These are phyloP conservation scores for Natrix natrix DNA, from an alignment of 2,797 vertebrate species.

Conservation along the genomic window DNA sequence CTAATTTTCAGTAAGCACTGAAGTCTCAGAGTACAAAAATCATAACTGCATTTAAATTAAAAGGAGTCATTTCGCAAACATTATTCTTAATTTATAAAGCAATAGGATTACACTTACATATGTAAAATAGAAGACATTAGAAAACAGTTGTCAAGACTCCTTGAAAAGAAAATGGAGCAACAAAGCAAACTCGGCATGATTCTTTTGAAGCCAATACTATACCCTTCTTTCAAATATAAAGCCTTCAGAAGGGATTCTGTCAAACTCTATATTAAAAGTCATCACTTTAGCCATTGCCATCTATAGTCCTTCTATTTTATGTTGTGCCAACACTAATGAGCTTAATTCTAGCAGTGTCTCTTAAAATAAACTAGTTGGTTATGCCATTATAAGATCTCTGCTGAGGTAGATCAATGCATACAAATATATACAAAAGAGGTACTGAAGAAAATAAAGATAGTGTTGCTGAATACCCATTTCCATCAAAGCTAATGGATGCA, in stretches of 20 bases:
- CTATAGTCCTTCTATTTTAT: background rate
- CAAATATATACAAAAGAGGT: background rate
- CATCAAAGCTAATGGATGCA: background rate
- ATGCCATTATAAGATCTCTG: background rate
- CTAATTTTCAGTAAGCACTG: background rate
- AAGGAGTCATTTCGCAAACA: background rate
- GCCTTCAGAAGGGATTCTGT: background rate
- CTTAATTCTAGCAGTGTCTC: background rate
- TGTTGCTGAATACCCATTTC: background rate
- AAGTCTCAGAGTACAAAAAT: background rate
- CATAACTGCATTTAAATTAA: background rate
- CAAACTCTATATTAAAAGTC: background rate
- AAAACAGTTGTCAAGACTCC: background rate
- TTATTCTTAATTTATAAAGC: background rate
- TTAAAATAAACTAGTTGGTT: background rate
- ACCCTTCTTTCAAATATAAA: background rate
- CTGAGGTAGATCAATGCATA: background rate
- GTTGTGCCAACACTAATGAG: background rate
- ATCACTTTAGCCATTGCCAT: background rate
- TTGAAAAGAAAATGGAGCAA: background rate
- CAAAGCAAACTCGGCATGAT: background rate
- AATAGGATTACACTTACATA: background rate
- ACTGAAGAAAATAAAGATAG: background rate
- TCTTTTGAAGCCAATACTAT: background rate
- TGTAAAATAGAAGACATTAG: background rate